Percentiles rank a stretch among this genome's conserved stretches.
phyloP scores from a whole-genome alignment of 2,113 vertebrate species.

The Glaucidium brasilianum region DNA sequence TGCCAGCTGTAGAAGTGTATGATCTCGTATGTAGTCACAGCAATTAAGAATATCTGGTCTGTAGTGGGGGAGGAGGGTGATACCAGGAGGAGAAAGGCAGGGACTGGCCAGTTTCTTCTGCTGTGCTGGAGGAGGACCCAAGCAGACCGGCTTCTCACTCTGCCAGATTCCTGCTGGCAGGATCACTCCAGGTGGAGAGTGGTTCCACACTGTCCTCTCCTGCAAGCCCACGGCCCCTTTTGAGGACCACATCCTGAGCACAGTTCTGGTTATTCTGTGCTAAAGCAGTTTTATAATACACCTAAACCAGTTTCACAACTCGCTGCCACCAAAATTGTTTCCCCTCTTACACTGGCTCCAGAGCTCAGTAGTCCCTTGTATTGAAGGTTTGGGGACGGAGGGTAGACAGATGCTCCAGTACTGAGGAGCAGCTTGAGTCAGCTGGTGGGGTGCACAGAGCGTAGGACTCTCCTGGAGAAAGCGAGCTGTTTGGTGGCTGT shows the following conservation, averaged over 20 bases:
- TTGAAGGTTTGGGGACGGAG: background rate
- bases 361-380: background rate
- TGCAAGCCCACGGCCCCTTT: fast-evolving
- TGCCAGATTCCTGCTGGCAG: background rate
- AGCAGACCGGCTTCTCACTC: background rate
- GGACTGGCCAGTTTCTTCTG: background rate
- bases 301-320: background rate
- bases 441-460: fast-evolving
- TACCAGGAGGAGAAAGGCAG: background rate
- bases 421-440: background rate
- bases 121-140: background rate
- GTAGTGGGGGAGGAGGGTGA: background rate
- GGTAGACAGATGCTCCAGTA: background rate
- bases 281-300: background rate
- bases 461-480: background rate
- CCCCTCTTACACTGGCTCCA: background rate
- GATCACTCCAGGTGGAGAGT: background rate
- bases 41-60: background rate
- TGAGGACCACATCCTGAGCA: background rate
- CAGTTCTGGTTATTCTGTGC: background rate
- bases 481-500: fast-evolving
- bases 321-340: background rate
- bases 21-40: fast-evolving
- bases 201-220: background rate
- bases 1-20: background rate